phyloP scores from a whole-genome alignment of 1,140 invertebrate genomes.

The Trichogramma pretiosum region DNA sequence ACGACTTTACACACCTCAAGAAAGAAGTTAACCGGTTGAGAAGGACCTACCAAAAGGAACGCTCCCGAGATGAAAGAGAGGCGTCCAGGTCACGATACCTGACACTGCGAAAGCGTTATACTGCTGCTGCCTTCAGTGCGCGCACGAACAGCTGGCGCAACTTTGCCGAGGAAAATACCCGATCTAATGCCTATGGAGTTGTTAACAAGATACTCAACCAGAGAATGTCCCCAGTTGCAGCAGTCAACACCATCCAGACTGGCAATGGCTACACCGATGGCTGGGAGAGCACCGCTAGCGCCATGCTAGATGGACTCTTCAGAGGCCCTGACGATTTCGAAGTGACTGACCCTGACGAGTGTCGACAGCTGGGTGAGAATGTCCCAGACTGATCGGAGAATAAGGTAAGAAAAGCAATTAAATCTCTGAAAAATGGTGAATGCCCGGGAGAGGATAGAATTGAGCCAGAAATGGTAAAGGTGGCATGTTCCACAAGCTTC shows the following conservation, averaged over 20 bases:
- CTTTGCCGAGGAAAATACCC: neutral
- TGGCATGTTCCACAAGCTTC: too few species aligned
- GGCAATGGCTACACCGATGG: neutral
- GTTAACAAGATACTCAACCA: neutral
- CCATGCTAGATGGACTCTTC: neutral
- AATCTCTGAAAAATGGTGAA: neutral
- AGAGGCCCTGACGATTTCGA: too few species aligned
- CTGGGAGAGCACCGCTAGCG: neutral
- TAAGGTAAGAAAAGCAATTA: neutral
- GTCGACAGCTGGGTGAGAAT: neutral
- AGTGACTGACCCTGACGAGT: neutral
- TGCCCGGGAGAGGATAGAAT: too few species aligned
- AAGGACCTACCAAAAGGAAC: neutral
- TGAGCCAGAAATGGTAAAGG: too few species aligned
- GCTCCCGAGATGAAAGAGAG: too few species aligned
- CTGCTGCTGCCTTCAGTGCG: neutral
- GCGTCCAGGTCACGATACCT: neutral
- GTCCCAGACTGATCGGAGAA: neutral
- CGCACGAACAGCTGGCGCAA: neutral
- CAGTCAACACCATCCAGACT: neutral
- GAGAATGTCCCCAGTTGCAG: neutral
- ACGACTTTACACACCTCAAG: neutral
- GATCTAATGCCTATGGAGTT: neutral
- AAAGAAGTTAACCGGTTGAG: neutral
- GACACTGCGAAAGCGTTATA: neutral